Conservation (phyloP, 2,113 vertebrate genomes). For the Ancistrus triradiatus region DNA sequence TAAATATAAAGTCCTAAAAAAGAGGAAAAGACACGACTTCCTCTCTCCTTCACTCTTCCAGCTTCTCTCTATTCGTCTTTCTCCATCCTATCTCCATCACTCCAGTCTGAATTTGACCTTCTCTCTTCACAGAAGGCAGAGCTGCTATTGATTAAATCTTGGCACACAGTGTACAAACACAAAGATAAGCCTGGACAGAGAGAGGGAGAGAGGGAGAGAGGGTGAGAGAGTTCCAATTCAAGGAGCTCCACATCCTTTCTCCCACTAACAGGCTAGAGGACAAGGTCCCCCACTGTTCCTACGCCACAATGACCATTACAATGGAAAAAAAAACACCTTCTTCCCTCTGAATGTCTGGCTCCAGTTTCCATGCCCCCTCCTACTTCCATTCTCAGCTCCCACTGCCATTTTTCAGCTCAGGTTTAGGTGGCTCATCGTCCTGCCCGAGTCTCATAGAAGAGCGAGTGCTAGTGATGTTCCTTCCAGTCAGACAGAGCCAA, state of each 20-base stretch:
- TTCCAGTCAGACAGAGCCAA: conserved; percentile 29
- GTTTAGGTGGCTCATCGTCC: conserved; percentile 3
- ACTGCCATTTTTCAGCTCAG: conserved; percentile 26
- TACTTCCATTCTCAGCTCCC: conserved; percentile 6
- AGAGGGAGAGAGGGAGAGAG: not conserved
- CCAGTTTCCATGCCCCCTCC: conserved; percentile 1
- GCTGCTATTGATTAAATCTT: conserved; percentile 76
- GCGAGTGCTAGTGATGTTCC: conserved; percentile 31
- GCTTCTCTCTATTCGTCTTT: conserved; percentile 2
- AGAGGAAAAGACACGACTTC: conserved; percentile 15
- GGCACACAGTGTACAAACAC: conserved; percentile 74
- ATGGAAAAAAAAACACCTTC: conserved; percentile 41
- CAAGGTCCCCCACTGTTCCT: conserved; percentile 42
- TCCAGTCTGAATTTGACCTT: conserved; percentile 64
- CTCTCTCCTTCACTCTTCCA: conserved; percentile 9
- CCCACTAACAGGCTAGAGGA: conserved; percentile 49
- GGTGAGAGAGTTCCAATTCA: conserved; percentile 12
- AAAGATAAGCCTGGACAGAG: conserved; percentile 61
- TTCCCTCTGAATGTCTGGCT: conserved; percentile 2
- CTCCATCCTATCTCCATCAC: conserved; percentile 29
- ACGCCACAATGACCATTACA: conserved; percentile 44
- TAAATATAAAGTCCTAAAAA: conserved; percentile 10
- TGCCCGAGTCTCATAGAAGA: conserved; percentile 21
- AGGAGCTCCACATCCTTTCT: conserved; percentile 43
- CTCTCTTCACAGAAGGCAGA: conserved; percentile 70